A percentile compares a stretch with the other conserved stretches of the same genome.
Evolutionary conservation across 2,113 vertebrate genomes (phyloP).

Genomic region (Rhinichthys klamathensis): DNA sequence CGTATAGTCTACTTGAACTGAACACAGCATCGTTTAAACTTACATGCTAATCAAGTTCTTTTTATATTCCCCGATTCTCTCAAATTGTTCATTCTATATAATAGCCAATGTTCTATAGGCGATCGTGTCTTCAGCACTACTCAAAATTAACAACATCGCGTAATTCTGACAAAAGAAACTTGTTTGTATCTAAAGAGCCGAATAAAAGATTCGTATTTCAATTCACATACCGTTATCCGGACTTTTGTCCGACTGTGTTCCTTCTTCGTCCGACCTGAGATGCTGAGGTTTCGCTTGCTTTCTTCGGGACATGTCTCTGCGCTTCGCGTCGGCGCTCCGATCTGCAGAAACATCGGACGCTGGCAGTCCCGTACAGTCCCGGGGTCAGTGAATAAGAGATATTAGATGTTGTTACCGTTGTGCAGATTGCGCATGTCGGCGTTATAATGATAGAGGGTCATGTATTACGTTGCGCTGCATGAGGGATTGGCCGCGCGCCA

Average conservation of each 20-base stretch:
- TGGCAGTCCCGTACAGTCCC: constrained; percentile 64
- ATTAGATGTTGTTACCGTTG: constrained; percentile 75
- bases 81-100: not conserved
- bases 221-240: constrained; percentile 74
- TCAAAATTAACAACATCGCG: not conserved
- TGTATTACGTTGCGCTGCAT: constrained; percentile 74
- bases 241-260: constrained; percentile 77
- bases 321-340: constrained; percentile 74
- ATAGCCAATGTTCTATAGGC: not conserved
- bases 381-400: constrained; percentile 73
- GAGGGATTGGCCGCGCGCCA: constrained; percentile 84
- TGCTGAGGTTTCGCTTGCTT: constrained; percentile 97
- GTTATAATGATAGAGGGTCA: constrained; percentile 90
- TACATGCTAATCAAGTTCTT: constrained; percentile 13
- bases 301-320: constrained; percentile 91
- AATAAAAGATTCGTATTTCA: not conserved
- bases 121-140: not conserved
- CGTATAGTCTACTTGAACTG: not conserved
- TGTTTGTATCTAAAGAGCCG: not conserved
- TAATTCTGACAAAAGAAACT: constrained; percentile 7
- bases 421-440: constrained; percentile 90
- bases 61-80: not conserved
- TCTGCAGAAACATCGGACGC: constrained; percentile 83
- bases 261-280: constrained; percentile 84
- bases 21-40: not conserved